Evolutionary conservation across 2,113 vertebrate genomes (phyloP), one percentile per base, ranked within the genome.

Genomic region (Sinocyclocheilus anophthalmus): DNA sequence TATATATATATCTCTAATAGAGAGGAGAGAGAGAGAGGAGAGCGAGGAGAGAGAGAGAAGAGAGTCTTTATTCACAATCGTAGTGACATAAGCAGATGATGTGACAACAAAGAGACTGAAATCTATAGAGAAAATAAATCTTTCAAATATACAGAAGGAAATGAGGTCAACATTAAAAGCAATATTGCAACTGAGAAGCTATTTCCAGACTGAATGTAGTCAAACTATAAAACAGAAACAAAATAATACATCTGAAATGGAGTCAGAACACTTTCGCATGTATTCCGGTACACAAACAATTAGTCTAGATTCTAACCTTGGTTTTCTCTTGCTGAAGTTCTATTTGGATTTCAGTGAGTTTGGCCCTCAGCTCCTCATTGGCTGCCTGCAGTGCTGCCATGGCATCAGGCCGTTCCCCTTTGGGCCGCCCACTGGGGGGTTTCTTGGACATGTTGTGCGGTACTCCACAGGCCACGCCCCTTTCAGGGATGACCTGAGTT

Each of bases 311-410:
- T 61, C 59, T 20, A 67, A 98, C 98, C 97, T 99, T 99, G 92
- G 94, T 98, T 93, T 97, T 99, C 84, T 99, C 98, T 78, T 98
- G 97, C 92, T 99, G 98, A 26, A 99, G 96, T 94, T 99, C 98
- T 0, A 99, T 98, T 91, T 99, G 98, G 91, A 97, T 98, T 89
- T 98, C 97, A 0, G 96, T 99, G 90, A 99, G 96, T 93, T 99
- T 99, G 89, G 98, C 95, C 87, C 98, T 93, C 67, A 99, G 96
- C 90, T 99, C 98, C 90, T 99, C 98, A 50, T 99, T 99, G 91
- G 97, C 98, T 16, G 97, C 94, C 91, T 98, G 98, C 90, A 99
- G 93, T 0, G 96, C 94, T 0, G 96, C 93, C 85, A 97, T 90
- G 88, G 94, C 92, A 0, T 98, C 98, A 0, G 89, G 92, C 91